Base-by-base conservation (phyloP, 1,140 invertebrate species). In the Bactericera cockerelli region DNA sequence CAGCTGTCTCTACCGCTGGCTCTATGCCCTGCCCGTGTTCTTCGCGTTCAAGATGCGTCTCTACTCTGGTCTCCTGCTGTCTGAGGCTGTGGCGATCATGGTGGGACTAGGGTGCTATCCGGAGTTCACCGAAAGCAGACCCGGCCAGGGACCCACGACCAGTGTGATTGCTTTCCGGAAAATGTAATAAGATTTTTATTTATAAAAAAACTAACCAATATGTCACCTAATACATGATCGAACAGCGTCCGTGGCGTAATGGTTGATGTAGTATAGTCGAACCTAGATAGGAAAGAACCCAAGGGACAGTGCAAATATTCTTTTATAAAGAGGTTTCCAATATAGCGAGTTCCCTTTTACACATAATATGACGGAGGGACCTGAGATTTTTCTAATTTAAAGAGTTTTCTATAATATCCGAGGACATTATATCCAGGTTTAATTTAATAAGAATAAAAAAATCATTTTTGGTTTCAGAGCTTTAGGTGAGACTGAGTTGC, bases 61-160 rank as follows among this genome's bases (percentile, higher is more conserved):
- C 55, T 97, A 93, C 67, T 80, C 82, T 22, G 93, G 90, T 0
- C 86, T 96, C 77, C 80, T 85, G 1, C 68, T 97, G 16, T 86
- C 92, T 0, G 93, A 97, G 71, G 89, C 86, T 70, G 84, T 89
- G n/a, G 95, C 91, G 68, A 89, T 89, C 16, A 84, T 86, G 69
- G 82, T 86, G 19, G 91, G 90, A 0, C 73, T 97, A 2, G 94
- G 94, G 8, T 88, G 87, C 2, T 98, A 97, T 74, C 94, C 93
- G 0, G 74, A 74, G 0, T 72, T 74, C 14, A 77, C 80, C 1
- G 76, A 81, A 57, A 78, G 87, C 14, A 78, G 78, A 64, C 77
- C 87, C 63, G 93, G 93, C 3, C 72, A 81, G 64, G 93, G 93
- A 11, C 93, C 93, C 1, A 64, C 67, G 8, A 62, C 19, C 14